phyloP scores from a whole-genome alignment of 1,140 invertebrate species.

The Meloidogyne exigua region DNA sequence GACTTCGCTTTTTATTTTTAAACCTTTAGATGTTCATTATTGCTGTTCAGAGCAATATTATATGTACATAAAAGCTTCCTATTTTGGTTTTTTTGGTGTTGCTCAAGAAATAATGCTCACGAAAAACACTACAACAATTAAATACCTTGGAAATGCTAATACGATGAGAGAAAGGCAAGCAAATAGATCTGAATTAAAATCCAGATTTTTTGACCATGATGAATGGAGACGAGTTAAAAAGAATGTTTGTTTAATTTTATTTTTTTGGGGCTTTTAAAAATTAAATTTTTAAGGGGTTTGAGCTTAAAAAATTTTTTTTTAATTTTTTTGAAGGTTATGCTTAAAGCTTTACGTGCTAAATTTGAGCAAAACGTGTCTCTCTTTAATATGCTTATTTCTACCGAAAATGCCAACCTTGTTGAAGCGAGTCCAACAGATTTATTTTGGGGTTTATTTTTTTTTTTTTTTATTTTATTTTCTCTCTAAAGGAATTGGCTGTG shows the following conservation, averaged over 20 bases:
- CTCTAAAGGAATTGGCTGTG: slow-evolving; percentile 16
- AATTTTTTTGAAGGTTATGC: slow-evolving; percentile 2
- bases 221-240: slow-evolving; percentile 15
- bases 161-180: background rate
- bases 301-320: background rate
- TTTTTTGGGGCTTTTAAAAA: background rate
- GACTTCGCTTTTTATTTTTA: too few relatives aligned
- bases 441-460: slow-evolving; percentile 20
- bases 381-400: slow-evolving; percentile 9
- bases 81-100: slow-evolving; percentile 12
- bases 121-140: background rate
- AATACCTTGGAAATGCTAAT: slow-evolving; percentile 12
- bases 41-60: slow-evolving; percentile 26
- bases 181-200: background rate
- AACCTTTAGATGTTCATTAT: background rate
- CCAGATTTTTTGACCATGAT: slow-evolving; percentile 18
- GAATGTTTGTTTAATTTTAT: slow-evolving; percentile 11
- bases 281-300: too few relatives aligned
- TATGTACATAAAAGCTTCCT: slow-evolving; percentile 4
- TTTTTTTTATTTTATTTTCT: background rate
- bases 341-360: background rate
- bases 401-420: background rate
- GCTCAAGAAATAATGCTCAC: slow-evolving; percentile 18
- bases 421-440: slow-evolving; percentile 16
- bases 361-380: background rate